phyloP scores from a whole-genome alignment of 2,888 invertebrate species.

The Tachina fera region DNA sequence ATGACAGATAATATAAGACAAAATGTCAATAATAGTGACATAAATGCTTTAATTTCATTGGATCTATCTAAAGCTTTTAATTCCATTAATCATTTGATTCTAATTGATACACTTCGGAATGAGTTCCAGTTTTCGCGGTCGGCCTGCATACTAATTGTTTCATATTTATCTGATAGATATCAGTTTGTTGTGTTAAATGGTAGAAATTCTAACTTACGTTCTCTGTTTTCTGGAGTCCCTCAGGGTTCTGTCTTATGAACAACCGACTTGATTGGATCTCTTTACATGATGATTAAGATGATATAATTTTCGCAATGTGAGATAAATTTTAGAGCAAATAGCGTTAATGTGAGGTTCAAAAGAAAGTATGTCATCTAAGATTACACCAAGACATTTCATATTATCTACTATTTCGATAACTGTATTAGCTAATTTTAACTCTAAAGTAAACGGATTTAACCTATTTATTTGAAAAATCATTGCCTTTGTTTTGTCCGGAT shows the following conservation, averaged over 20 bases:
- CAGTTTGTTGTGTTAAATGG: neutral
- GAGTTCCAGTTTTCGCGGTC: constrained; percentile 12
- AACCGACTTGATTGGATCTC: too few species aligned
- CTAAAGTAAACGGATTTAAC: too few species aligned
- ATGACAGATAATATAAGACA: neutral
- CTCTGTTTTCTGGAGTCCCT: neutral
- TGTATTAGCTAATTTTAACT: too few species aligned
- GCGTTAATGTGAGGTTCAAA: too few species aligned
- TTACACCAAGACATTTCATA: too few species aligned
- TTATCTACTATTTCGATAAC: too few species aligned
- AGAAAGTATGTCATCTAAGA: too few species aligned
- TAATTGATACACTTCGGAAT: neutral
- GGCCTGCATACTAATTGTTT: neutral
- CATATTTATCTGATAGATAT: neutral
- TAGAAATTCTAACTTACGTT: neutral
- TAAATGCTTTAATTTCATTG: constrained; percentile 11
- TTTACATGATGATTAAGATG: too few species aligned
- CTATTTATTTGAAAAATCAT: too few species aligned
- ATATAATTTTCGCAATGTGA: too few species aligned
- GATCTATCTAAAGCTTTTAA: constrained; percentile 38
- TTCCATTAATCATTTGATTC: neutral
- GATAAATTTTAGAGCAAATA: too few species aligned
- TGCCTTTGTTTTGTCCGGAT: too few species aligned
- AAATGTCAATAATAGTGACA: neutral
- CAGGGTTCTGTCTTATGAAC: neutral